Base-by-base conservation (phyloP, 2,113 vertebrate species). In the Panthera tigris region DNA sequence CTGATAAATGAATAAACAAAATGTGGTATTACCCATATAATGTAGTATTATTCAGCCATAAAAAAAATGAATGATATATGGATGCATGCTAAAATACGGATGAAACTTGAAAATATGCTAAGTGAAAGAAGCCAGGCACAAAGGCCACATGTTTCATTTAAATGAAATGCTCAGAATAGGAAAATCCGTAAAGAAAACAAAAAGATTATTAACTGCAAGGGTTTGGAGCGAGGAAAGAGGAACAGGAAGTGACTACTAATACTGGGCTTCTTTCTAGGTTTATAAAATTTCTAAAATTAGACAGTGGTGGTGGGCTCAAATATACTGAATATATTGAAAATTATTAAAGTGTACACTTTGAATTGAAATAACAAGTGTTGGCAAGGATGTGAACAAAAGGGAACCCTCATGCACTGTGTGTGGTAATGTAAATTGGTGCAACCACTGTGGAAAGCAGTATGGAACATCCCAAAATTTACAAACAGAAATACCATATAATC, bases 211-310 rank as follows among this genome's bases (percentile, higher is more conserved):
- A n/a, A 63, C 15, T 50, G 12, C 19, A 73, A 71, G 29, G 41
- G 27, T 50, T n/a, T 87, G 50, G 27, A 57, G 66, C 19, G 39
- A 29, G 55, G 13, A 81, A 52, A 36, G 65, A 45, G 39, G 45
- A 79, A 91, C 19, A 39, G 33, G 12, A 74, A 94, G 29, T 65
- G 41, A 65, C 4, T 85, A 39, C 27, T 48, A 69, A 12, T 33
- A 89, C 6, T 61, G 33, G 65, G 39, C 27, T 83, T 89, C 41
- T 79, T 79, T 50, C 15, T 4, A n/a, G 21, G 5, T 45, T 88
- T 45, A 92, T 57, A 95, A 74, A 95, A 92, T 63, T 69, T 73
- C 39, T 81, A n/a, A 27, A 95, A 52, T 81, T 73, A 94, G 19
- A 63, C 8, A 83, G 78, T 10, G 31, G 68, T 74, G 74, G 36